A percentile compares a stretch with the other conserved stretches of the same genome.
phyloP scores from a whole-genome alignment of 2,113 vertebrate genomes.

The Centropristis striata region DNA sequence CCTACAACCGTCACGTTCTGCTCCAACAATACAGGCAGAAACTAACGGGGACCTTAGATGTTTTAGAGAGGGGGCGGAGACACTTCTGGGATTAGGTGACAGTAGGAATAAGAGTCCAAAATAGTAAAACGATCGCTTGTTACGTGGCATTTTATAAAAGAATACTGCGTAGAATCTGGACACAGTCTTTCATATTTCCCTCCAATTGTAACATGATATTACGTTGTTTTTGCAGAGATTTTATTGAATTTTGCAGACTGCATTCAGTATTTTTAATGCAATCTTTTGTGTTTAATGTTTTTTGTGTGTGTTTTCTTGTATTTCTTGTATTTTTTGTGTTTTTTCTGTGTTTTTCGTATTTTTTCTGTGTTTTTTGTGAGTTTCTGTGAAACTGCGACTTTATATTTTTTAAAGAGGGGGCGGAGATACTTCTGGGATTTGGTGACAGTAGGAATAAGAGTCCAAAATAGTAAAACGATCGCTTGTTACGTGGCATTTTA shows the following conservation, averaged over 20 bases:
- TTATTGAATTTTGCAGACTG: no score
- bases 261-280: no score
- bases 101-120: conserved; percentile 30
- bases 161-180: conserved; percentile 1
- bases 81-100: conserved; percentile 33
- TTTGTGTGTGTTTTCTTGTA: no score
- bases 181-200: neutral
- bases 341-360: no score
- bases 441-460: conserved; percentile 44
- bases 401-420: conserved; percentile 15
- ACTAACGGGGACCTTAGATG: conserved; percentile 4
- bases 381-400: conserved; percentile 12
- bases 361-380: no score
- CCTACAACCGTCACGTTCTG: conserved; percentile 20
- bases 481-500: conserved; percentile 25
- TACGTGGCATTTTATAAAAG: conserved; percentile 25
- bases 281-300: no score
- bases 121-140: conserved; percentile 26
- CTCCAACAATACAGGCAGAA: conserved; percentile 26
- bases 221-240: no score
- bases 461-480: conserved; percentile 26
- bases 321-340: no score
- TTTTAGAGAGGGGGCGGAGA: conserved; percentile 6
- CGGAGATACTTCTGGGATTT: conserved; percentile 1
- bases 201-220: no score